These are phyloP conservation scores for Stigmatopora argus DNA, from an alignment of 2,113 vertebrate genomes.

Conservation along the genomic window DNA sequence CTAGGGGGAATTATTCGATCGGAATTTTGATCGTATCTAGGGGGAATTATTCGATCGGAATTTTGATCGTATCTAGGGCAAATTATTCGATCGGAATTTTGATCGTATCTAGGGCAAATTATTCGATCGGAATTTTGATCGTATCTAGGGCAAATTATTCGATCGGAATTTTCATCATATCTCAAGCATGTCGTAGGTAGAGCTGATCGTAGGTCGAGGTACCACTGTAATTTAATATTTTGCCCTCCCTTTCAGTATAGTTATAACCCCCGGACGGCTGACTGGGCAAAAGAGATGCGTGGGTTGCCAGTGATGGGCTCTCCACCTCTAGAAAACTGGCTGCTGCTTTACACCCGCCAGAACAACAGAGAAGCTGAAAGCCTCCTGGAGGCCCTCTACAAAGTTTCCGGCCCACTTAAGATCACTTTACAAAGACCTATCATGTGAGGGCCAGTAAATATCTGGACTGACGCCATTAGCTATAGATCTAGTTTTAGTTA, in stretches of 20 bases:
- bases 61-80: no score
- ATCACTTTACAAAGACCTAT: slow-evolving; percentile 72
- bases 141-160: no score
- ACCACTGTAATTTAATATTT: no score
- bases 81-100: no score
- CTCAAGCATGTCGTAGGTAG: no score
- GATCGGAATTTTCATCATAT: no score
- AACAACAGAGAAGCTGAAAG: slow-evolving; percentile 72
- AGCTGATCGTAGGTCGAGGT: no score
- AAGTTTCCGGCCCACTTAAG: slow-evolving; percentile 78
- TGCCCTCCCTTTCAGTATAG: slow-evolving; percentile 70
- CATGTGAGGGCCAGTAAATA: slow-evolving; percentile 70
- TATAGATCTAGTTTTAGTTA: background rate
- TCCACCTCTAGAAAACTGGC: slow-evolving; percentile 78
- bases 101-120: no score
- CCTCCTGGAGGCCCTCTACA: slow-evolving; percentile 78
- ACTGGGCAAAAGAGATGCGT: slow-evolving; percentile 86
- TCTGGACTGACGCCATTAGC: background rate
- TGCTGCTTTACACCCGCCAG: slow-evolving; percentile 75
- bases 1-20: no score
- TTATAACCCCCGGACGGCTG: slow-evolving; percentile 76
- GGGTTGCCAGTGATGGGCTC: slow-evolving; percentile 71
- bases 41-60: no score
- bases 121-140: no score
- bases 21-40: no score